Percentiles rank a stretch among this genome's conserved stretches.
Evolutionary conservation across 2,113 vertebrate species (phyloP).

Genomic region (Ancistrus triradiatus): DNA sequence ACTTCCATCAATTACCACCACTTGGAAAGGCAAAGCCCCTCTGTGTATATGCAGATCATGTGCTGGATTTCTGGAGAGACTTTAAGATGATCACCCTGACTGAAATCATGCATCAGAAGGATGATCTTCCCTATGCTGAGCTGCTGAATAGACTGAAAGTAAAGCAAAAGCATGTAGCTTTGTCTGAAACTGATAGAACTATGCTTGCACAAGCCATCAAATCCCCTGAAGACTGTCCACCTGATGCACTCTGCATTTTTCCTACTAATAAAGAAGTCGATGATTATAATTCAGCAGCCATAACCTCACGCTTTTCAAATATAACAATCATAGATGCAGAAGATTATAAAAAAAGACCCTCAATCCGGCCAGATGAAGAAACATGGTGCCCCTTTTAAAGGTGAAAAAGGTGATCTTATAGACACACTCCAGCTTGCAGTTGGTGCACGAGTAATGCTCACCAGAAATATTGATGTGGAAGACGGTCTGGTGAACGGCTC

Average conservation of each 20-base stretch:
- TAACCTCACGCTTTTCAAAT: conserved; percentile 11
- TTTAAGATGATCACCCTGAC: conserved; percentile 47
- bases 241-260: conserved; percentile 38
- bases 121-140: conserved; percentile 45
- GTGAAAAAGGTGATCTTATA: conserved; percentile 19
- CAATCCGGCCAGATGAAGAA: conserved; percentile 10
- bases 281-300: conserved; percentile 17
- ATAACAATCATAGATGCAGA: conserved; percentile 26
- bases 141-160: conserved; percentile 43
- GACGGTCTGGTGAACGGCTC: conserved; percentile 33
- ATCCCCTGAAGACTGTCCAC: conserved; percentile 30
- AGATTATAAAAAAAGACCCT: conserved; percentile 23
- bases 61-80: conserved; percentile 39
- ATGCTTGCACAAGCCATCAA: conserved; percentile 17
- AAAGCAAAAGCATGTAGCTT: conserved; percentile 17
- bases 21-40: conserved; percentile 37
- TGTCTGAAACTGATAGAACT: conserved; percentile 23
- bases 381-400: conserved; percentile 11
- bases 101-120: conserved; percentile 48
- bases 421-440: conserved; percentile 24
- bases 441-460: conserved; percentile 38
- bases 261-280: conserved; percentile 41
- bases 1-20: conserved; percentile 42
- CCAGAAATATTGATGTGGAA: conserved; percentile 33
- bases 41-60: conserved; percentile 21